Percentiles rank a stretch among this genome's conserved stretches.
Evolutionary conservation across 2,888 invertebrate genomes (phyloP).

Genomic region (Aleiodes testaceus): DNA sequence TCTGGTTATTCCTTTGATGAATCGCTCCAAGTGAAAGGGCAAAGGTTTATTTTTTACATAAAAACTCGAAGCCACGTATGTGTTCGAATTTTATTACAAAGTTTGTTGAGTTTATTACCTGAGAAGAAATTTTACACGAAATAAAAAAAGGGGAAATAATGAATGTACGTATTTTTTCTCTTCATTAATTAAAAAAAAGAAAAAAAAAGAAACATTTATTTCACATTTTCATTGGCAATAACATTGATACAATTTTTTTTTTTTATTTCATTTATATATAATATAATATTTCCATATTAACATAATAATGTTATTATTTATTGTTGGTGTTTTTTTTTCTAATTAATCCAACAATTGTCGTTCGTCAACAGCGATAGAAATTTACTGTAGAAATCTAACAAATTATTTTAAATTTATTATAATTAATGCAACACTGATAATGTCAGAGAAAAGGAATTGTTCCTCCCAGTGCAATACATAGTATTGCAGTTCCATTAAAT

Average conservation of each 20-base stretch:
- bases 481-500: slow-evolving; percentile 55
- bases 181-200: not conserved
- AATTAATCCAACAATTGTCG: slow-evolving; percentile 19
- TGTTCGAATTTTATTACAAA: slow-evolving; percentile 26
- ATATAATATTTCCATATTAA: slow-evolving; percentile 57
- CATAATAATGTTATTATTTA: slow-evolving; percentile 46
- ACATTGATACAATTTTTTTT: slow-evolving; percentile 62
- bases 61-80: not conserved
- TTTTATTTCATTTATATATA: slow-evolving; percentile 48
- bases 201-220: slow-evolving; percentile 64
- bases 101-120: slow-evolving; percentile 28
- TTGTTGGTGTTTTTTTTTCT: slow-evolving; percentile 16
- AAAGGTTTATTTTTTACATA: not conserved
- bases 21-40: not conserved
- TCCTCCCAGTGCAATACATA: slow-evolving; percentile 56
- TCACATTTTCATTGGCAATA: slow-evolving; percentile 62
- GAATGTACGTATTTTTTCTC: not conserved
- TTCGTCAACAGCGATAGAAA: slow-evolving; percentile 28
- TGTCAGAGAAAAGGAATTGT: not conserved
- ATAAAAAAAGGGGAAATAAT: slow-evolving; percentile 32
- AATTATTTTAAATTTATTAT: not conserved
- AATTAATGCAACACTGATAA: not conserved
- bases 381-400: slow-evolving; percentile 2
- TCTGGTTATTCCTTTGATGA: not conserved
- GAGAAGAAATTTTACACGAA: slow-evolving; percentile 4